Evolutionary conservation across 2,888 invertebrate species (phyloP).

Genomic region (Gibbula magus): DNA sequence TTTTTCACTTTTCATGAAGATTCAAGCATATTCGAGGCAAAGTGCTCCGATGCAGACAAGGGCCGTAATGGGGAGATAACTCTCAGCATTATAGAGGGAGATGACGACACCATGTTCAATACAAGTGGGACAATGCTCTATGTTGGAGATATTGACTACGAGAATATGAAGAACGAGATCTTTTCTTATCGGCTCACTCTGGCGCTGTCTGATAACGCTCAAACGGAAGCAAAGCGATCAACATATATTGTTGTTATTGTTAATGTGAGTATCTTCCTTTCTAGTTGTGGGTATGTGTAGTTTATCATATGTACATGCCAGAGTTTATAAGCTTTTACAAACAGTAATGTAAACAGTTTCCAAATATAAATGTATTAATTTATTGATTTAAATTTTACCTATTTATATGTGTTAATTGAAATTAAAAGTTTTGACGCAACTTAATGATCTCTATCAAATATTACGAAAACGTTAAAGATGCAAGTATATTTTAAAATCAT

Average conservation of each 20-base stretch:
- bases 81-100: background rate
- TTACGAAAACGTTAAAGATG: too few relatives aligned
- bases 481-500: too few relatives aligned
- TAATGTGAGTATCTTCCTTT: background rate
- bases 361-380: too few relatives aligned
- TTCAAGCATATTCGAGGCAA: background rate
- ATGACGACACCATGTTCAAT: background rate
- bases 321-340: too few relatives aligned
- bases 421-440: too few relatives aligned
- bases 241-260: background rate
- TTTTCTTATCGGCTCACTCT: background rate
- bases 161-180: background rate
- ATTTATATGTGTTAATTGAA: too few relatives aligned
- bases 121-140: background rate
- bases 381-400: too few relatives aligned
- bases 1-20: background rate
- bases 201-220: background rate
- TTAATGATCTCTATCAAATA: too few relatives aligned
- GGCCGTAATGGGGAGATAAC: slow-evolving; percentile 9
- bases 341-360: too few relatives aligned
- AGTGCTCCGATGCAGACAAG: background rate
- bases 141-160: background rate
- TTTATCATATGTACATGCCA: too few relatives aligned
- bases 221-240: background rate
- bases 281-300: too few relatives aligned